Base-by-base conservation (phyloP, 2,113 vertebrate species). In the Mirounga angustirostris region DNA sequence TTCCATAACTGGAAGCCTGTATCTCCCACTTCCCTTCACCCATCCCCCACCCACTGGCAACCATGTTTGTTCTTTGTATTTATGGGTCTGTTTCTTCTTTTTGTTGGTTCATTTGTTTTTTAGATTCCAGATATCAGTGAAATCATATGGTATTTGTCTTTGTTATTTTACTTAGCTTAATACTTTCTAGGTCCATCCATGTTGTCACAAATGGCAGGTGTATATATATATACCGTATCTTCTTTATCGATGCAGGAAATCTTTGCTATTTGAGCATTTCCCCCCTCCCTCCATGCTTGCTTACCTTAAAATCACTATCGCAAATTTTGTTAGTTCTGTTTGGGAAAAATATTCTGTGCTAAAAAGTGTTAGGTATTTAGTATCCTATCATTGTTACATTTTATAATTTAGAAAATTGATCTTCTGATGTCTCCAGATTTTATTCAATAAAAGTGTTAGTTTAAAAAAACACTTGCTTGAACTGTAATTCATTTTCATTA, bases 201-300 rank as follows among this genome's bases (percentile, higher is more conserved):
- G 26, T 76, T 76, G 74, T 76, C 24, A 50, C 43, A 50, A 30
- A 50, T 76, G 74, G 26, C 43, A 50, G 50, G 4, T n/a, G 8
- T 65, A 46, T 46, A 46, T 71, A 36, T 71, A 21, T 28, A 46
- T 9, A 50, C 43, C 14, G 28, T 28, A 46, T 26, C 26, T 43
- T 74, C 22, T 43, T 26, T 40, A 22, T 73, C 26, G 43, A 76
- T 76, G 26, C 26, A 86, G 50, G 24, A 79, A 67, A 43, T 78
- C 36, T 8, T 88, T 78, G 54, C 58, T 89, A 43, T 82, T 69
- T 40, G n/a, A 85, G 16, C 22, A 67, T 56, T 11, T 8, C 4
- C 21, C 0, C 4, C 2, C 1, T 24, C 16, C 1, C 1, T 24
- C 16, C 1, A 43, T 8, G 30, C 19, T 40, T 73, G 14, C 46